Evolutionary conservation across 2,113 vertebrate genomes (phyloP), one percentile per base, ranked within the genome.

Genomic region (Alouatta palliata): DNA sequence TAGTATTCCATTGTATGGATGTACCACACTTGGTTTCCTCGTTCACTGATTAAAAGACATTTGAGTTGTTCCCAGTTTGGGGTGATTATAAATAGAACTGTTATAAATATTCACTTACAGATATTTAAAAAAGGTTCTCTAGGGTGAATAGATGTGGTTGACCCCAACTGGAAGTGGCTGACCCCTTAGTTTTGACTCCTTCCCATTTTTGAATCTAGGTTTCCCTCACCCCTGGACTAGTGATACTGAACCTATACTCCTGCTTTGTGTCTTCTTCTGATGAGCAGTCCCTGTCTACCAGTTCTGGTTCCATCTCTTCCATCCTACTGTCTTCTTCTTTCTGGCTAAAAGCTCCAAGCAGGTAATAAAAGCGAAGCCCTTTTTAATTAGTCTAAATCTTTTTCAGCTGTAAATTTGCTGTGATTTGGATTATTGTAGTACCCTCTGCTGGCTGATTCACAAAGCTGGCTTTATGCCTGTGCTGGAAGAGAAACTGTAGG

Each of bases 391-490:
- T 61, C 91, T 37, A 43, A 56, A 47, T 90, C 70, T 75, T 68
- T 95, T n/a, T 79, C 25, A n/a, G 64, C 47, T 93, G 79, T 54
- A 17, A 73, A 47, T 96, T 91, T 73, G 45, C 79, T 35, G 27
- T 7, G 45, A 76, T 58, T 81, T 81, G 40, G n/a, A 61, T 96
- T 82, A 88, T 71, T 35, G 73, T 43, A 83, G 95, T 96, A 94
- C 93, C 95, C 96, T 94, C 81, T 97, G 89, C 96, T 96, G 97
- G 95, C 91, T 76, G 95, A 76, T 70, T 66, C 80, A 45, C 88
- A 95, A 84, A 91, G 91, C 76, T 85, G 95, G 91, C 85, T 80
- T 58, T 6, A 3, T 75, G 91, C 88, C 85, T 90, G 56, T 43
- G 47, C 40, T 30, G 5, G n/a, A 43, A 70, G 30, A 56, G 70